Evolutionary conservation across 2,888 invertebrate genomes (phyloP), one percentile per base, ranked within the genome.

Genomic region (Chymomyza amoena): DNA sequence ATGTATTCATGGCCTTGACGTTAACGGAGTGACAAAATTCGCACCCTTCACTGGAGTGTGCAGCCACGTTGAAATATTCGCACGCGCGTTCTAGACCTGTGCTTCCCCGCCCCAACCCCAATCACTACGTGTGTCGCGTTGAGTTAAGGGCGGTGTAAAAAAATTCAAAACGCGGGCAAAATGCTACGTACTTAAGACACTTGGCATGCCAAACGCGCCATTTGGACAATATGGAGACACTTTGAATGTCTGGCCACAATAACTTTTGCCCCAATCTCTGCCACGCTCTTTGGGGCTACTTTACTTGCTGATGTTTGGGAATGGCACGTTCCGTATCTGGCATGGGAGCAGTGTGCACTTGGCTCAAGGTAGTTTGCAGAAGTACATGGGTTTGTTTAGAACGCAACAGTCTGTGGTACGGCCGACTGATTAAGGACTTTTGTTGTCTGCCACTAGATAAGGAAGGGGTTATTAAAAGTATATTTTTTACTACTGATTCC

Each of bases 1-100:
- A 82, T 87, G 75, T 80, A 81, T 84, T 82, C 88, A 84, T 87
- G 82, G 82, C 85, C 86, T 83, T 78, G 85, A 77, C 85, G 84
- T 74, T 84, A 88, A 88, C 84, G 78, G 84, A 88, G 85, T 86
- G 85, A 88, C 89, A 84, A 88, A 86, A 87, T 86, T 87, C 86
- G 88, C 85, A 88, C 85, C 88, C 88, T 84, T 84, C 87, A 75
- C 56, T 79, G 67, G 68, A 78, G 66, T 75, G 85, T 65, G 64
- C 60, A 75, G 69, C 69, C 78, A 81, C 77, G 64, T 75, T 81
- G 61, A 63, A 81, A 82, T 79, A 77, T 84, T 84, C 79, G 81
- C 84, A 80, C 78, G 83, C 80, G 60, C 64, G 39, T 45, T 13
- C 10, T 45, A 45, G 39, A 45, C 39, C 39, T 45, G 39, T 45